Percentiles rank a stretch among this genome's conserved stretches.
These are phyloP conservation scores for Procavia capensis DNA, from an alignment of 2,113 vertebrate species.

Conservation along the genomic window DNA sequence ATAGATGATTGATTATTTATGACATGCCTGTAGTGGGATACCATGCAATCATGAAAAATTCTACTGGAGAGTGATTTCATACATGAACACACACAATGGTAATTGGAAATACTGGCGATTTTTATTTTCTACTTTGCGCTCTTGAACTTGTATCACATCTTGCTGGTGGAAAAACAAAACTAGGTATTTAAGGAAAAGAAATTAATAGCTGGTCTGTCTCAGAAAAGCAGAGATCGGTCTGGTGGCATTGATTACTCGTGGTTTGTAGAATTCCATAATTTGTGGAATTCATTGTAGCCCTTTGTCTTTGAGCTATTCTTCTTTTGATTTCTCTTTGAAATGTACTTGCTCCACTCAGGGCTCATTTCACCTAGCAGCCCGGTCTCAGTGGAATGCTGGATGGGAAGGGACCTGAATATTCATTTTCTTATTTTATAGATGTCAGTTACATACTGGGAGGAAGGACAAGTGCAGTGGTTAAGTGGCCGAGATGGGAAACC, in stretches of 20 bases:
- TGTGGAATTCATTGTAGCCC: neutral
- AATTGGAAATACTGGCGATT: conserved; percentile 9
- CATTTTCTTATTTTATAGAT: conserved; percentile 19
- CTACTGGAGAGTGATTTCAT: neutral
- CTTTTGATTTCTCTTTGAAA: conserved; percentile 32
- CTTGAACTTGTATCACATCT: conserved; percentile 6
- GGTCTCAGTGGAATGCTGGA: neutral
- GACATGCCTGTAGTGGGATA: neutral
- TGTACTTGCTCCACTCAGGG: neutral
- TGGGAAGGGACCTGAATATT: neutral
- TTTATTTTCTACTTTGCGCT: conserved; percentile 35
- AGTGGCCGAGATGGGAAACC: neutral
- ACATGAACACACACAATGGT: neutral
- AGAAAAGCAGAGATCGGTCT: neutral
- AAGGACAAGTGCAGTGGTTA: neutral
- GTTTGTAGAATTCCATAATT: neutral
- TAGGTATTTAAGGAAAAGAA: conserved; percentile 34
- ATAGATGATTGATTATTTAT: conserved; percentile 16
- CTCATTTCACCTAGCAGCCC: neutral
- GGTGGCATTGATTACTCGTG: neutral
- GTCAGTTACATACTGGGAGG: neutral
- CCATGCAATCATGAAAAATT: neutral
- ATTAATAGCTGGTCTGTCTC: neutral
- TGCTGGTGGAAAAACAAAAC: conserved; percentile 45
- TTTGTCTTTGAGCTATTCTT: conserved; percentile 7